A percentile compares a stretch with the other conserved stretches of the same genome.
Conservation (phyloP, 2,888 invertebrate genomes). For the Philaethria dido region DNA sequence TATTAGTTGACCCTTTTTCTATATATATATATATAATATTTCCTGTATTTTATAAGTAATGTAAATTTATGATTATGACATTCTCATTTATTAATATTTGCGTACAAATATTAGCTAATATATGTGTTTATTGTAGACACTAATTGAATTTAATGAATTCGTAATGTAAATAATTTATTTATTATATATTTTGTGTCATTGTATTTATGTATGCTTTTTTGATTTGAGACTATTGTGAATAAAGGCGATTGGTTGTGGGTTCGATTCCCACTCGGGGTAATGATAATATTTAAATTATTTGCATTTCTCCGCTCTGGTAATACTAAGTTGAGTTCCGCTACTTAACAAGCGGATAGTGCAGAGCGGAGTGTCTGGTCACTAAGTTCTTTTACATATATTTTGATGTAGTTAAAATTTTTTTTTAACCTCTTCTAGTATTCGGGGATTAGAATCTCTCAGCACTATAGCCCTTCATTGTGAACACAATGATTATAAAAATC, state of each 20-base stretch:
- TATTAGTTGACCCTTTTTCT: background rate
- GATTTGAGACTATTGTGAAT: too few species aligned
- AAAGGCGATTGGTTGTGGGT: too few species aligned
- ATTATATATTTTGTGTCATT: background rate
- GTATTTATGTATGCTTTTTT: conserved; percentile 9
- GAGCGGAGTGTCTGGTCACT: too few species aligned
- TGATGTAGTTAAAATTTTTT: conserved; percentile 25
- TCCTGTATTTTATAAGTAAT: too few species aligned
- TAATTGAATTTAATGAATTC: background rate
- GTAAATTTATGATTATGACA: conserved; percentile 3
- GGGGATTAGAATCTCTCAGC: conserved; percentile 43
- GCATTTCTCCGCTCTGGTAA: too few species aligned
- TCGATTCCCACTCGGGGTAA: too few species aligned
- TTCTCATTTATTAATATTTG: conserved; percentile 9
- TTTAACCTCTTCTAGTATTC: conserved; percentile 20
- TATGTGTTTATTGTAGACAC: background rate
- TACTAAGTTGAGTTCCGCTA: too few species aligned
- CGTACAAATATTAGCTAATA: conserved; percentile 1
- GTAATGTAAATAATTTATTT: conserved; percentile 8
- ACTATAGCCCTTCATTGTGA: conserved; percentile 39
- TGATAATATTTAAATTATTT: too few species aligned
- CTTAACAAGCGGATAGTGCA: too few species aligned
- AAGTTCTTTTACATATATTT: background rate
- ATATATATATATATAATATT: conserved; percentile 8
- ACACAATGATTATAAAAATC: conserved; percentile 40